Conservation (phyloP, 2,797 vertebrate genomes). For the Euphonia xanthogaster region DNA sequence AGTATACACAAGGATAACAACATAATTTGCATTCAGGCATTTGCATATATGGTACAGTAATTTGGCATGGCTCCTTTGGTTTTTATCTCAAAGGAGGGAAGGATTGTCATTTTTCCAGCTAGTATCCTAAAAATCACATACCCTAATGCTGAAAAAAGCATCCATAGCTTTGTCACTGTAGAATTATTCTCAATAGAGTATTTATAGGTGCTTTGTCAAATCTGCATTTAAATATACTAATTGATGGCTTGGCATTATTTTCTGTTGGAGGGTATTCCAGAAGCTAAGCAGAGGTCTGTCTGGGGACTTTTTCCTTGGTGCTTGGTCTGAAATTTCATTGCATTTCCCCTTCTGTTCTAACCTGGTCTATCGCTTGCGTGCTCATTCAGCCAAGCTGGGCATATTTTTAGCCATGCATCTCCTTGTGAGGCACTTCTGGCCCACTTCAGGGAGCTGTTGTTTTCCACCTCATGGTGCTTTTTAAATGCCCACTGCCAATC, state of each 20-base stretch:
- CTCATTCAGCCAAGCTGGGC: neutral
- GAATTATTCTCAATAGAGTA: neutral
- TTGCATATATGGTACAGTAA: slow-evolving; percentile 48
- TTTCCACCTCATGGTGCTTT: neutral
- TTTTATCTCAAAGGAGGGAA: slow-evolving; percentile 29
- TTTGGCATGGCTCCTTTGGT: slow-evolving; percentile 29
- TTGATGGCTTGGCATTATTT: neutral
- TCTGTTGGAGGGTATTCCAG: neutral
- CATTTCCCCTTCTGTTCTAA: neutral
- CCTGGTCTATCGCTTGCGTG: neutral
- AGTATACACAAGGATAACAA: slow-evolving; percentile 50
- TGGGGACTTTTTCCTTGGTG: neutral
- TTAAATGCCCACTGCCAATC: neutral
- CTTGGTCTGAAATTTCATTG: neutral
- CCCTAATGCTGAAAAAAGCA: neutral
- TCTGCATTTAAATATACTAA: neutral
- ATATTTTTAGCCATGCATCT: neutral
- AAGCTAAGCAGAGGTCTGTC: neutral
- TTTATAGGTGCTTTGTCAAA: slow-evolving; percentile 2
- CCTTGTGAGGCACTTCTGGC: neutral
- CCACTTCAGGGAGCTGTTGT: neutral
- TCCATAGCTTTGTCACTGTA: neutral
- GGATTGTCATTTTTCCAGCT: neutral
- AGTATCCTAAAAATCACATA: slow-evolving; percentile 9
- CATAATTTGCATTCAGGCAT: slow-evolving; percentile 55